A percentile compares a stretch with the other conserved stretches of the same genome.
Conservation (phyloP, 1,140 invertebrate genomes). For the Asbolus verrucosus region DNA sequence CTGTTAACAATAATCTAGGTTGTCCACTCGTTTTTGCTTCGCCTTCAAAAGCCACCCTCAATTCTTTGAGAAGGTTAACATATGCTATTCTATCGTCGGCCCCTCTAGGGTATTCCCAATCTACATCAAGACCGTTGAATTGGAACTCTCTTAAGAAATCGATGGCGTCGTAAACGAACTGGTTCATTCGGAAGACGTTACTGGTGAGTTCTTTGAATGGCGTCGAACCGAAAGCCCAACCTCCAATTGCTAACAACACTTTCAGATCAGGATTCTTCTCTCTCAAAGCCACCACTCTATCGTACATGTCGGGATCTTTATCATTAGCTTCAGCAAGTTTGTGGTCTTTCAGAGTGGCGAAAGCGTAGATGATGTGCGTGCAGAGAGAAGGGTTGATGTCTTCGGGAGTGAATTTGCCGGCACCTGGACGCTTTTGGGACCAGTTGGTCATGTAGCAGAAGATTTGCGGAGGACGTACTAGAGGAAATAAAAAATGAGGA, state of each 20-base stretch:
- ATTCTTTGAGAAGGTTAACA: constrained; percentile 84
- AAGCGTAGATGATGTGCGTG: constrained; percentile 94
- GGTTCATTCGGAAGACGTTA: constrained; percentile 92
- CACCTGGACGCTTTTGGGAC: constrained; percentile 89
- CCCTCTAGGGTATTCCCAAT: constrained; percentile 96
- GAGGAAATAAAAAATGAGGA: too few species aligned
- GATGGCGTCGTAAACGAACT: constrained; percentile 94
- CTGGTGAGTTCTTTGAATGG: constrained; percentile 93
- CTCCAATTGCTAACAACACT: constrained; percentile 91
- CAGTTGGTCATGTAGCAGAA: constrained; percentile 96
- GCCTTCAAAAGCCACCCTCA: constrained; percentile 88
- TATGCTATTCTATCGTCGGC: constrained; percentile 86
- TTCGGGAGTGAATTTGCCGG: constrained; percentile 87
- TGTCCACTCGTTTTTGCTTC: constrained; percentile 79
- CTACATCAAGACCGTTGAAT: constrained; percentile 96
- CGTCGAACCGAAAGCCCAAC: constrained; percentile 93
- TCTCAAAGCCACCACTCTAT: constrained; percentile 83
- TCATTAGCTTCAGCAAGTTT: constrained; percentile 81
- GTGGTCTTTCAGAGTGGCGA: constrained; percentile 89
- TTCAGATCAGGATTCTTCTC: constrained; percentile 92
- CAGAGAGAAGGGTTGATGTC: constrained; percentile 90
- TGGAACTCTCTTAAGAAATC: constrained; percentile 91
- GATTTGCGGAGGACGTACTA: constrained; percentile 84
- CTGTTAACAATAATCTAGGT: constrained; percentile 85
- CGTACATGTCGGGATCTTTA: constrained; percentile 87